These are phyloP conservation scores for Dipodomys spectabilis DNA, from an alignment of 2,113 vertebrate species.

Conservation along the genomic window DNA sequence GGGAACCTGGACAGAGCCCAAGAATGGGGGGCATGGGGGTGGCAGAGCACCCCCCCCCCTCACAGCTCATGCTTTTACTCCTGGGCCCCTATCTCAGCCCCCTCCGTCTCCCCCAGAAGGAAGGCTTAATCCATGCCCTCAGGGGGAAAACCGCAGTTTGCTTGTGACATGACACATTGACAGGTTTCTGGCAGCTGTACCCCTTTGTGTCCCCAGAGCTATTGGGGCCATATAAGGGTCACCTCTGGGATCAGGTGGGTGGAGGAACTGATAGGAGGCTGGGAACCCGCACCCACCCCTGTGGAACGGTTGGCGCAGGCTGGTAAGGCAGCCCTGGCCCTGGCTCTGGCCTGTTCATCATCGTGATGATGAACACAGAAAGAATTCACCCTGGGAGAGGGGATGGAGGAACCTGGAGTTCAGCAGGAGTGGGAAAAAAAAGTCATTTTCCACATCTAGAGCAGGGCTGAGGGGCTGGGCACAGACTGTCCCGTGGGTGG, in stretches of 20 bases:
- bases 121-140: constrained; percentile 74
- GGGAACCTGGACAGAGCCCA: not conserved
- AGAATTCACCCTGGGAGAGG: not conserved
- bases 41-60: not conserved
- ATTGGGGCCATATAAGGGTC: constrained; percentile 66
- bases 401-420: not conserved
- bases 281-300: not conserved
- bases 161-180: constrained; percentile 77
- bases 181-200: constrained; percentile 66
- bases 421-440: not conserved
- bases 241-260: not conserved
- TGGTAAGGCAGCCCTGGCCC: constrained; percentile 61
- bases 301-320: constrained; percentile 42
- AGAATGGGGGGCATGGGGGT: not conserved
- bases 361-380: not conserved
- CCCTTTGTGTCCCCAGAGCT: constrained; percentile 73
- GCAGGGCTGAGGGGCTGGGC: not conserved
- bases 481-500: accelerated
- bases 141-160: constrained; percentile 74
- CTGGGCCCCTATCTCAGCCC: constrained; percentile 28
- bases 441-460: not conserved
- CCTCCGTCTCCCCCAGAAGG: constrained; percentile 47
- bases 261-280: not conserved
- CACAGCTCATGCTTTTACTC: too few relatives aligned
- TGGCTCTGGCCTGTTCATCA: not conserved